Base-by-base conservation (phyloP, 2,888 invertebrate genomes). In the Monopis laevigella region DNA sequence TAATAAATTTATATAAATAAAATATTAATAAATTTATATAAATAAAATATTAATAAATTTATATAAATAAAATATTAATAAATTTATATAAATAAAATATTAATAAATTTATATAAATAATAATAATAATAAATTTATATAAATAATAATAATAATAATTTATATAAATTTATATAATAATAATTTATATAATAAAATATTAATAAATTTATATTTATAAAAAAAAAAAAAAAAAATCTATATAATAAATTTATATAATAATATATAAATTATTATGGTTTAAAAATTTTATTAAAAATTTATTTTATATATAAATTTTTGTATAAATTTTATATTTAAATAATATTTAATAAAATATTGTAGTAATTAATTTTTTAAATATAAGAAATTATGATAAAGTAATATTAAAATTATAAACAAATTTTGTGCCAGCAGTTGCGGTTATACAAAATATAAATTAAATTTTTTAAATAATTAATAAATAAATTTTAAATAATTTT, bases 341-440 rank as follows among this genome's bases (percentile, higher is more conserved):
- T 58, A 54, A 52, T 48, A 19, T 54, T 50, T 52, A 55, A 48
- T 27, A 28, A 30, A 30, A 19, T 35, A 21, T 34, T 11, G 34
- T 46, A 49, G 44, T 82, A 78, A 74, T 74, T 78, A 74, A 58
- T 70, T 64, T 83, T 83, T 78, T 71, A 68, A 57, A 80, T 83
- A 82, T 82, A 83, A 74, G 72, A 72, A 82, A 78, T 82, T 83
- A 82, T 80, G 83, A 74, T 82, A 84, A 84, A 82, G 69, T 77
- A 83, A 82, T 74, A 71, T 70, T 56, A 54, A 58, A 65, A 84
- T 72, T 82, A 82, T 72, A 82, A 77, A 83, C 81, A 62, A 83
- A 85, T 75, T 82, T 84, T 84, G 85, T 85, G 85, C 85, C 85
- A 87, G 86, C 86, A 85, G 82, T 82, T 82, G 86, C 86, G 86